phyloP scores from a whole-genome alignment of 2,113 vertebrate genomes.

The Odontesthes bonariensis region DNA sequence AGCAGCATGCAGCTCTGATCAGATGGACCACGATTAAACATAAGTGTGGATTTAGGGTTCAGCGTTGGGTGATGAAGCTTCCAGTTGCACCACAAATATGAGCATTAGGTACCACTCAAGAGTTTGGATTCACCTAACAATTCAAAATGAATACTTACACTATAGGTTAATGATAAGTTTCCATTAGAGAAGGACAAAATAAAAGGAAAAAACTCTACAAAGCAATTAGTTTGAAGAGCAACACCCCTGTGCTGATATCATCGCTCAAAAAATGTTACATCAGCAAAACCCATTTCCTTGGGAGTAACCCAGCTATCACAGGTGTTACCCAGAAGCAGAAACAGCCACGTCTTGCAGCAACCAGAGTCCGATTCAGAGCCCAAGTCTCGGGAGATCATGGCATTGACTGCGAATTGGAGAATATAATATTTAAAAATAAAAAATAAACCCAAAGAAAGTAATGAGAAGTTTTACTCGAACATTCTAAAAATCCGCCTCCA shows the following conservation, averaged over 20 bases:
- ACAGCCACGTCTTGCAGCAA: too few species aligned
- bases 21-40: neutral
- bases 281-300: too few species aligned
- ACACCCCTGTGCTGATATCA: too few species aligned
- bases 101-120: neutral
- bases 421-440: neutral
- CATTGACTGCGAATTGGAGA: neutral
- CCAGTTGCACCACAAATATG: neutral
- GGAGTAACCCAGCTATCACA: too few species aligned
- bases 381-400: neutral
- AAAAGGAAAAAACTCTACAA: too few species aligned
- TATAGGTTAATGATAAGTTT: too few species aligned
- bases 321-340: too few species aligned
- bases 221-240: too few species aligned
- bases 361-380: neutral
- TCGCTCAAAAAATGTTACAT: too few species aligned
- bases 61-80: neutral
- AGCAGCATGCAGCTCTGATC: conserved; percentile 7
- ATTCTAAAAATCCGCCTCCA: neutral
- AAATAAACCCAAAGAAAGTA: neutral
- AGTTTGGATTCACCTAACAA: too few species aligned
- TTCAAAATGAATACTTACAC: neutral
- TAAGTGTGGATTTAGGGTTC: neutral
- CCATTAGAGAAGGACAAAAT: too few species aligned
- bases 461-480: neutral